Evolutionary conservation across 1,140 invertebrate genomes (phyloP), one percentile per base, ranked within the genome.

Genomic region (Drosophila athabasca): DNA sequence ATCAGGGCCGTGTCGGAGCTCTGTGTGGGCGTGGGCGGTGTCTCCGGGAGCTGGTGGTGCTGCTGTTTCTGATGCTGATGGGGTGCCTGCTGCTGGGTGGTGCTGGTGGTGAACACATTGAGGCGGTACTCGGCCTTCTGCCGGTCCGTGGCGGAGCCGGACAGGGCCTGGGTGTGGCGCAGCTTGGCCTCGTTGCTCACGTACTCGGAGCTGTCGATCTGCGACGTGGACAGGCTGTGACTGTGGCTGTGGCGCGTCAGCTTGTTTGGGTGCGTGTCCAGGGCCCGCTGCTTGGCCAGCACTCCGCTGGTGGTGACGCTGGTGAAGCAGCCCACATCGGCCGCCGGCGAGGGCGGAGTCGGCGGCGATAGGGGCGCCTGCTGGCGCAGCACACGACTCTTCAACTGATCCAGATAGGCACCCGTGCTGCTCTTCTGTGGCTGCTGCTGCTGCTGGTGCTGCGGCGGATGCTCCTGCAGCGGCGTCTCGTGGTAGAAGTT

Each of bases 221-320:
- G 93, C 0, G 93, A 94, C 81, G 95, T 95, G 2, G 94, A 94
- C 69, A 95, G 77, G 64, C 94, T 94, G 45, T 87, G 82, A 58
- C 93, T 93, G 58, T 92, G 82, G 60, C 93, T 93, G 54, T 92
- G 92, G 4, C 93, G 64, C 11, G 76, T 80, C 59, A 80, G 76
- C 69, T 84, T 92, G 69, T 83, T 92, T 68, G 72, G 80, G 73
- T 81, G 75, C 1, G 83, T 76, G 26, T 92, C 88, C 26, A 91
- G 54, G 0, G 79, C 79, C 6, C 79, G 79, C 45, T 92, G 93
- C 5, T 93, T 93, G 57, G 93, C 93, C 57, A 94, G 71, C 22
- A 94, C 93, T 1, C 94, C 94, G n/a, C 94, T 94, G 9, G 94
- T 93, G 17, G 94, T 94, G 1, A 94, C 93, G 2, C 93, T 94